These are phyloP conservation scores for Ceyx margarethae DNA, from an alignment of 2,113 vertebrate species.

Conservation along the genomic window DNA sequence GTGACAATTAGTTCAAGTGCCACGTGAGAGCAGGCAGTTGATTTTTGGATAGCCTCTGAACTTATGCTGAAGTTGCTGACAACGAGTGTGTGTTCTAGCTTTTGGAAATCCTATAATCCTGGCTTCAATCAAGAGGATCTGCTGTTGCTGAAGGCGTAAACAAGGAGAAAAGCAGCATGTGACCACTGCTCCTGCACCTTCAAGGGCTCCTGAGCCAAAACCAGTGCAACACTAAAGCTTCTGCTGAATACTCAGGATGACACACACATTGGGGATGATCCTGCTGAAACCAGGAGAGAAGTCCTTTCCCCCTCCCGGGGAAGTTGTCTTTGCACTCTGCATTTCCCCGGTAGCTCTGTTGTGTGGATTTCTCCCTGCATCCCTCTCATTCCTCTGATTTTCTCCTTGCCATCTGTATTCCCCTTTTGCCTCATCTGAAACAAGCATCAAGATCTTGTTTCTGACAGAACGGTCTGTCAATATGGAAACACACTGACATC, in stretches of 20 bases:
- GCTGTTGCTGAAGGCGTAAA: constrained; percentile 63
- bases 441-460: constrained; percentile 62
- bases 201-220: background rate
- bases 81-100: constrained; percentile 29
- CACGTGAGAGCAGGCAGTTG: constrained; percentile 11
- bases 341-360: background rate
- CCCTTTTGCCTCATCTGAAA: constrained; percentile 62
- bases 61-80: constrained; percentile 52
- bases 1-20: constrained; percentile 46
- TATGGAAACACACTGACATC: constrained; percentile 65
- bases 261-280: background rate
- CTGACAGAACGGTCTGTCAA: constrained; percentile 64
- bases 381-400: constrained; percentile 35
- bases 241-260: background rate
- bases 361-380: background rate
- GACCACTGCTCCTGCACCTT: constrained; percentile 37
- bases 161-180: constrained; percentile 38
- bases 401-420: constrained; percentile 54
- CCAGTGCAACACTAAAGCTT: fast-evolving
- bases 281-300: background rate
- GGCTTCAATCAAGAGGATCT: constrained; percentile 57
- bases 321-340: background rate
- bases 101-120: constrained; percentile 68
- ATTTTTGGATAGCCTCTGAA: constrained; percentile 53
- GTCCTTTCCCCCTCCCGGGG: background rate